Conservation (phyloP, 1,140 invertebrate species). For the Pentalonia nigronervosa region DNA sequence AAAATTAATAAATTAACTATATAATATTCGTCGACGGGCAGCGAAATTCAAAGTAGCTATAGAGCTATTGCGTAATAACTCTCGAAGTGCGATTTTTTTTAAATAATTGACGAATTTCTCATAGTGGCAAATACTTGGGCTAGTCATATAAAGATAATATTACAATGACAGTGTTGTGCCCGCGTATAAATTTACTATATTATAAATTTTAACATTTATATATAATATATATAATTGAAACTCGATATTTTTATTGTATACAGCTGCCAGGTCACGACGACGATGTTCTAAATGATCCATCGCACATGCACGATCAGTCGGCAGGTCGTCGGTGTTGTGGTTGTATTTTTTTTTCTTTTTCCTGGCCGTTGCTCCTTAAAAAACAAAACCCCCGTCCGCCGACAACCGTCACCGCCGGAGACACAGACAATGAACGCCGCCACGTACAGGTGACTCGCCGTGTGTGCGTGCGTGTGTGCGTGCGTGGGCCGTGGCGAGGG, state of each 20-base stretch:
- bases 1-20: no score
- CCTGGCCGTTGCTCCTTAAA: background rate
- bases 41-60: background rate
- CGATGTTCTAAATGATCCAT: background rate
- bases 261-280: background rate
- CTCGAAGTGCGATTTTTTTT: background rate
- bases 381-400: background rate
- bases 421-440: background rate
- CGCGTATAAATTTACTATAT: no score
- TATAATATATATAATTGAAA: no score
- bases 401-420: background rate
- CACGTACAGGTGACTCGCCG: constrained; percentile 22
- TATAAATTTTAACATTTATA: background rate
- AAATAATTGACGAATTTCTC: background rate
- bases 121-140: background rate
- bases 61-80: no score
- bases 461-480: background rate
- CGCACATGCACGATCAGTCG: background rate
- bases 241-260: no score
- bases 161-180: no score
- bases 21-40: no score
- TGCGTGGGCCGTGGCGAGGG: constrained; percentile 32
- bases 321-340: background rate
- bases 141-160: no score
- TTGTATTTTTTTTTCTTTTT: background rate